Conservation (phyloP, 1,140 invertebrate species). For the Papilio machaon region DNA sequence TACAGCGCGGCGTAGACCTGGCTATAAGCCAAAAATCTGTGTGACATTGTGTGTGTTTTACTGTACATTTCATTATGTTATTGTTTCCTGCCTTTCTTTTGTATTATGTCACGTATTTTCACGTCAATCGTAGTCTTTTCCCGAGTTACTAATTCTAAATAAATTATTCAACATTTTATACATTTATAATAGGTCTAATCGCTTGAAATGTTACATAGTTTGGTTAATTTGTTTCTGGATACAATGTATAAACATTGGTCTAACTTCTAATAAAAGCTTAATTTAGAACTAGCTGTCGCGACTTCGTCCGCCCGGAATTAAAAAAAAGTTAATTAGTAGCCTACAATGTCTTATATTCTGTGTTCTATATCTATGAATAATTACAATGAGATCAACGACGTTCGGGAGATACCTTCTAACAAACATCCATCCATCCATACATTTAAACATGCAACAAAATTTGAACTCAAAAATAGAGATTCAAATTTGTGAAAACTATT, state of each 20-base stretch:
- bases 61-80: constrained; percentile 20
- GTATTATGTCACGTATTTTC: constrained; percentile 14
- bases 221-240: neutral
- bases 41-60: constrained; percentile 44
- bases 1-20: constrained; percentile 37
- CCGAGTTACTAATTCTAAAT: neutral
- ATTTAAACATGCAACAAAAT: neutral
- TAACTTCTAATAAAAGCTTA: neutral
- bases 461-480: neutral
- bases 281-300: neutral
- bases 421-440: neutral
- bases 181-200: no score
- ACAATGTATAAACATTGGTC: neutral
- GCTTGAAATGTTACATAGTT: no score
- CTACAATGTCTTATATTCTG: no score
- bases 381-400: no score
- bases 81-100: constrained; percentile 25
- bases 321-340: no score
- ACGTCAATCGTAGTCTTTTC: neutral
- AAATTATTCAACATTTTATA: neutral
- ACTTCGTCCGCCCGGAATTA: no score
- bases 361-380: no score
- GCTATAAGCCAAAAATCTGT: constrained; percentile 44
- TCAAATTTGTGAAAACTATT: neutral
- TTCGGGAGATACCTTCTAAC: no score